Base-by-base conservation (phyloP, 2,797 vertebrate species). In the Sylvilagus floridanus region DNA sequence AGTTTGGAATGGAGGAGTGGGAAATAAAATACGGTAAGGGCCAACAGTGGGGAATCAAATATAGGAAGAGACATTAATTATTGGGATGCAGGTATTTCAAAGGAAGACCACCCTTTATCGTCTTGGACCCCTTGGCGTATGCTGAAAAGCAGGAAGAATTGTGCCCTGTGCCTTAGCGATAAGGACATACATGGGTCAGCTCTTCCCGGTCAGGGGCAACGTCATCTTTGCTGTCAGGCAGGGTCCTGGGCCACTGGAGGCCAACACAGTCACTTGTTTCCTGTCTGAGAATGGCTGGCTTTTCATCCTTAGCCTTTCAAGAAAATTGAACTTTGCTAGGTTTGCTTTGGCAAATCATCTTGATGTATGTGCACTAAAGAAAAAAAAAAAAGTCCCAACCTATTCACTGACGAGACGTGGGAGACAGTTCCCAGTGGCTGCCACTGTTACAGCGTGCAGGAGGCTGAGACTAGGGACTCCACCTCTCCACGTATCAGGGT, bases 391-490 rank as follows among this genome's bases (percentile, higher is more conserved):
- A n/a, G n/a, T 63, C 50, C 77, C 30, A 85, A 82, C 26, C 22
- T 68, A 75, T 94, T 95, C 90, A 88, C 90, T 88, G 90, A 68
- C 8, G 88, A 88, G 82, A 92, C 93, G 88, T 77, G 28, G 57
- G 92, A 96, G 88, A 22, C 60, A 50, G 91, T 81, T 96, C 82
- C 42, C 50, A 68, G 69, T 42, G 78, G 35, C 7, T 77, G 22
- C 62, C 88, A 69, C 72, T 81, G 5, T 93, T 76, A 68, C 24
- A 88, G 63, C 0, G 4, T 76, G 7, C 66, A 42, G 57, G 90
- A 90, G 19, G 35, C 28, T 2, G 35, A 83, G 78, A 68, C 66
- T 50, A 71, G 88, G 62, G 47, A 30, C 26, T 42, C 17, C 42
- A 81, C 19, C 37, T 35, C 92, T 19, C 24, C 6, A 7, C 8